Conservation (phyloP, 2,888 invertebrate genomes). For the Acronicta aceris region DNA sequence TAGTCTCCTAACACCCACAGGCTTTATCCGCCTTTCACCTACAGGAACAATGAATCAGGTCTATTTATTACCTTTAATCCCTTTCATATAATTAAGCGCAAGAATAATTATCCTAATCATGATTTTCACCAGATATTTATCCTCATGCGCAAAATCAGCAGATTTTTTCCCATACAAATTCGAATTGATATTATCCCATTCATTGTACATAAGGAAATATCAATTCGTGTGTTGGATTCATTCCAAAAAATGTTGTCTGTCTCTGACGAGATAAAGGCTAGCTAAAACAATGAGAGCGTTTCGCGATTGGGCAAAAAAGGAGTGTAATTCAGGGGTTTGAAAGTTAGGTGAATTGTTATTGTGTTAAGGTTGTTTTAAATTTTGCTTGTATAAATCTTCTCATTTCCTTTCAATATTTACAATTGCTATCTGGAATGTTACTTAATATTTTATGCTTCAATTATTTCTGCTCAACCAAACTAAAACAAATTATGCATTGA, state of each 20-base stretch:
- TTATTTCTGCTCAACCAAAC: too few species aligned
- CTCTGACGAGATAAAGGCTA: conserved; percentile 32
- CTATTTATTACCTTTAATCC: neutral
- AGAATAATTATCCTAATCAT: neutral
- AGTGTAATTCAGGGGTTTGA: conserved; percentile 19
- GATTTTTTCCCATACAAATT: conserved; percentile 19
- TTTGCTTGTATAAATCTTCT: too few species aligned
- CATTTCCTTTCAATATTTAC: too few species aligned
- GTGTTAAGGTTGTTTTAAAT: neutral
- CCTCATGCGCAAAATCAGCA: conserved; percentile 3
- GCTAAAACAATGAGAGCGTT: conserved; percentile 40
- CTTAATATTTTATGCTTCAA: too few species aligned
- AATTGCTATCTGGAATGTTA: too few species aligned
- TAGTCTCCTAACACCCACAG: too few species aligned
- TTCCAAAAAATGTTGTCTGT: conserved; percentile 46
- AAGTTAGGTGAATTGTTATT: conserved; percentile 3
- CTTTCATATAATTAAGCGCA: too few species aligned
- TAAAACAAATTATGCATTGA: too few species aligned
- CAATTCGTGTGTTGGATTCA: conserved; percentile 51
- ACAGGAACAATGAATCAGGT: too few species aligned
- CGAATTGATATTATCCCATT: conserved; percentile 46
- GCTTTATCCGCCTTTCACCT: too few species aligned
- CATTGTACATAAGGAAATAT: conserved; percentile 51
- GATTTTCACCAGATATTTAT: neutral
- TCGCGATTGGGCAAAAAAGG: conserved; percentile 17